Conservation (phyloP, 2,888 invertebrate genomes). For the Drosophila meridiana region DNA sequence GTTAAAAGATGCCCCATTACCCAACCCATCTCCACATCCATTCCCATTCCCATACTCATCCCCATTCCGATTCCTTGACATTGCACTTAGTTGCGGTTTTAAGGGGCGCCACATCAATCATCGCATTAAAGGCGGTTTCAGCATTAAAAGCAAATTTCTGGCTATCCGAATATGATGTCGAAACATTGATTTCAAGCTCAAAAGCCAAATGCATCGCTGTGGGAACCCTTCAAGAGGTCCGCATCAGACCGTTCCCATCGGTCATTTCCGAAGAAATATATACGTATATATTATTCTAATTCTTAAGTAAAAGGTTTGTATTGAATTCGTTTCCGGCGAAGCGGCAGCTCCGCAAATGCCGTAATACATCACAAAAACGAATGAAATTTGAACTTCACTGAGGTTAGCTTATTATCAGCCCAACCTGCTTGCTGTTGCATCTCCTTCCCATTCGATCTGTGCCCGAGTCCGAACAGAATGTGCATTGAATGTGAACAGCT, state of each 20-base stretch:
- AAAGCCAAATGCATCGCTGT: conserved; percentile 41
- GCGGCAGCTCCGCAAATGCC: conserved; percentile 17
- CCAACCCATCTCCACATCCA: neutral
- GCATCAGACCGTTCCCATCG: conserved; percentile 45
- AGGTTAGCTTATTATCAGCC: conserved; percentile 25
- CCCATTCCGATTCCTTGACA: conserved; percentile 20
- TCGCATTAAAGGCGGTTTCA: conserved; percentile 54
- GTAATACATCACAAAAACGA: neutral
- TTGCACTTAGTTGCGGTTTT: conserved; percentile 43
- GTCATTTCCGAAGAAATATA: conserved; percentile 52
- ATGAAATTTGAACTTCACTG: conserved; percentile 32
- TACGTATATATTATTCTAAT: conserved; percentile 6
- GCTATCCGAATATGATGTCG: conserved; percentile 28
- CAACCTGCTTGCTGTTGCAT: conserved; percentile 4
- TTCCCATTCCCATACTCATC: neutral
- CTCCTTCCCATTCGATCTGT: conserved; percentile 12
- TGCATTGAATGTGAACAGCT: conserved; percentile 24
- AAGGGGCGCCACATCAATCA: conserved; percentile 79
- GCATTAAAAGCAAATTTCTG: conserved; percentile 32
- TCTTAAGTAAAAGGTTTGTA: conserved; percentile 29
- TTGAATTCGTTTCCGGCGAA: conserved; percentile 71
- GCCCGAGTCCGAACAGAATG: conserved; percentile 12
- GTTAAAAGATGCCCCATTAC: conserved; percentile 38
- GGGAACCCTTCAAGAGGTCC: conserved; percentile 46
- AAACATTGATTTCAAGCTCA: conserved; percentile 53